A percentile compares a stretch with the other conserved stretches of the same genome.
Conservation (phyloP, 1,140 invertebrate species). For the Pollicipes pollicipes region DNA sequence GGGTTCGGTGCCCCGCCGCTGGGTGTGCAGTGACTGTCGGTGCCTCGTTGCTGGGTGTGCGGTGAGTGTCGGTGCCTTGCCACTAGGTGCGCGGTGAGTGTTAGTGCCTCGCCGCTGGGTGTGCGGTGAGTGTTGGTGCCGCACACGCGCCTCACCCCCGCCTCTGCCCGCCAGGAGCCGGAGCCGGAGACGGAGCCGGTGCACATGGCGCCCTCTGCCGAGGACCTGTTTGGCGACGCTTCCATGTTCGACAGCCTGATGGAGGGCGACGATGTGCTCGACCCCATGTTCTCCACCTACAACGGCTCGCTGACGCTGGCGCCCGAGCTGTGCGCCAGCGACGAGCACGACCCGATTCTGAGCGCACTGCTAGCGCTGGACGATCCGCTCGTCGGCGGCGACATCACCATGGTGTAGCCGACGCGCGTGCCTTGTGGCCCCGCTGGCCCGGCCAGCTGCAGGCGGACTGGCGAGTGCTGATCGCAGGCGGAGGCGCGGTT, state of each 20-base stretch:
- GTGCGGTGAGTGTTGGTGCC: too few species aligned
- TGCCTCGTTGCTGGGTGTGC: too few species aligned
- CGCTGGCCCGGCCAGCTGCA: not conserved
- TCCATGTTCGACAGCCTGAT: not conserved
- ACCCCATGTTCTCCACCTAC: not conserved
- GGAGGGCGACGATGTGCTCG: not conserved
- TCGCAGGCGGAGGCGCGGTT: too few species aligned
- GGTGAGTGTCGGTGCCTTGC: too few species aligned
- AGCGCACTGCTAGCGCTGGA: not conserved
- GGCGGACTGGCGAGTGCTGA: too few species aligned
- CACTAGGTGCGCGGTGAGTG: too few species aligned
- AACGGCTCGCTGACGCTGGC: conserved; percentile 1
- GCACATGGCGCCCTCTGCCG: not conserved
- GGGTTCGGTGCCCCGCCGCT: too few species aligned
- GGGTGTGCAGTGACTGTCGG: too few species aligned
- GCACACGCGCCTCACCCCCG: too few species aligned
- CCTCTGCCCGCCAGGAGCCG: not conserved
- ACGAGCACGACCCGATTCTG: conserved; percentile 3
- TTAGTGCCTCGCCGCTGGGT: too few species aligned
- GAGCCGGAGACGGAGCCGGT: not conserved
- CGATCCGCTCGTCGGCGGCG: not conserved
- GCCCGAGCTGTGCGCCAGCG: not conserved
- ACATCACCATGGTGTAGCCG: not conserved
- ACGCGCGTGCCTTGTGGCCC: not conserved
- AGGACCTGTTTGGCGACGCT: not conserved